Base-by-base conservation (phyloP, 2,888 invertebrate species). In the Shargacucullia verbasci region DNA sequence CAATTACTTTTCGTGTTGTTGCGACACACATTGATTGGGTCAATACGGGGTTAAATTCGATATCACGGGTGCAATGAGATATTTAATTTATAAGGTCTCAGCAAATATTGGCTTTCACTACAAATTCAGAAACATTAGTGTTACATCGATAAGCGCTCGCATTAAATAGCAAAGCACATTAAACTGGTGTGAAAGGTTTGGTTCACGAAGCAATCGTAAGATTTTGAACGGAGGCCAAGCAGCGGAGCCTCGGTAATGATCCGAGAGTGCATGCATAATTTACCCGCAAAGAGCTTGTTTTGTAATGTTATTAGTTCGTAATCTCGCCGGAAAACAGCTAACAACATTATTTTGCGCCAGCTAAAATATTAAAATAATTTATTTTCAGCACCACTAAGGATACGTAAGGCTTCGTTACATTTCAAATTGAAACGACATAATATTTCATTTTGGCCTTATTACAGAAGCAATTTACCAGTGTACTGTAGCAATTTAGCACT, bases 231-330 rank as follows among this genome's bases (percentile, higher is more conserved):
- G 83, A 75, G 87, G 89, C 87, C 86, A 87, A 20, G 20, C 20
- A 20, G 83, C 85, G 79, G 77, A 76, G 78, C 78, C 82, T 83
- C 79, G 92, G 93, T 94, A 94, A 93, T 94, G 94, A 93, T 89
- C 91, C 94, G 93, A 85, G 86, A 92, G 85, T 88, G 90, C 87
- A 93, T 94, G 93, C 94, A 94, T 94, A 94, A 94, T 94, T 94
- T 92, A 93, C 84, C 86, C 83, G 84, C 90, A 88, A 89, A 90
- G 86, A 90, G 92, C 91, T 90, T 91, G 91, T 91, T 92, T 89
- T 90, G 91, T 92, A 90, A 94, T 91, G 91, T 92, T 91, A 92
- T 94, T 94, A 94, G 93, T 90, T 89, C 82, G 91, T 91, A 93
- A 94, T 94, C 92, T 92, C 89, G 91, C 83, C 85, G 88, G 88